Percentiles rank a stretch among this genome's conserved stretches.
These are phyloP conservation scores for Procavia capensis DNA, from an alignment of 2,113 vertebrate species.

Conservation along the genomic window DNA sequence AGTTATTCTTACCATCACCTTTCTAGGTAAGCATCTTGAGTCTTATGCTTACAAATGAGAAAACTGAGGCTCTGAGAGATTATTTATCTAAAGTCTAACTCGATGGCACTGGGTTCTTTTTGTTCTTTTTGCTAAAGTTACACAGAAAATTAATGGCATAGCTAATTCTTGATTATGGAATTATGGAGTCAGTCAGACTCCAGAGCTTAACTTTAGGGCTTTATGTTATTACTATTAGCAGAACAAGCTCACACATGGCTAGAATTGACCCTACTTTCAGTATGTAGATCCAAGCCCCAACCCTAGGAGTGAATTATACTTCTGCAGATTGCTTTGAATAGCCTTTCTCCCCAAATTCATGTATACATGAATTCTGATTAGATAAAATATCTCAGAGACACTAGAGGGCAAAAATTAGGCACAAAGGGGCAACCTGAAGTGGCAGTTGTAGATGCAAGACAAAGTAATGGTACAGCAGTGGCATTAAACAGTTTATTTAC, in stretches of 20 bases:
- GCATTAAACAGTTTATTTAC: background rate
- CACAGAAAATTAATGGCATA: slow-evolving; percentile 23
- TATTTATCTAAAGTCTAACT: background rate
- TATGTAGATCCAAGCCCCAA: background rate
- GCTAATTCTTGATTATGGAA: background rate
- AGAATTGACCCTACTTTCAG: background rate
- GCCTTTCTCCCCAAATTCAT: background rate
- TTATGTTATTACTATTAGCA: background rate
- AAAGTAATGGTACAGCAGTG: background rate
- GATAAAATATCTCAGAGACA: background rate
- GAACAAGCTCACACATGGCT: background rate
- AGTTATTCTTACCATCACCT: background rate
- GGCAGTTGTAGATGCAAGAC: background rate
- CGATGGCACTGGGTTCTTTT: too few relatives aligned
- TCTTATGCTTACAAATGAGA: background rate
- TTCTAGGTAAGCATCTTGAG: background rate
- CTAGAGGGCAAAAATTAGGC: background rate
- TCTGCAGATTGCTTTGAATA: background rate
- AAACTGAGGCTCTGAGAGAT: slow-evolving; percentile 28
- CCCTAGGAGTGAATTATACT: background rate
- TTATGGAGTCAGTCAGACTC: background rate
- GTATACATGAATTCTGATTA: background rate
- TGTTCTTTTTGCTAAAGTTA: too few relatives aligned
- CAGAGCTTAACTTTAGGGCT: background rate
- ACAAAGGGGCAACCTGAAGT: background rate